phyloP scores from a whole-genome alignment of 2,113 vertebrate genomes.

The Herpailurus yagouaroundi region DNA sequence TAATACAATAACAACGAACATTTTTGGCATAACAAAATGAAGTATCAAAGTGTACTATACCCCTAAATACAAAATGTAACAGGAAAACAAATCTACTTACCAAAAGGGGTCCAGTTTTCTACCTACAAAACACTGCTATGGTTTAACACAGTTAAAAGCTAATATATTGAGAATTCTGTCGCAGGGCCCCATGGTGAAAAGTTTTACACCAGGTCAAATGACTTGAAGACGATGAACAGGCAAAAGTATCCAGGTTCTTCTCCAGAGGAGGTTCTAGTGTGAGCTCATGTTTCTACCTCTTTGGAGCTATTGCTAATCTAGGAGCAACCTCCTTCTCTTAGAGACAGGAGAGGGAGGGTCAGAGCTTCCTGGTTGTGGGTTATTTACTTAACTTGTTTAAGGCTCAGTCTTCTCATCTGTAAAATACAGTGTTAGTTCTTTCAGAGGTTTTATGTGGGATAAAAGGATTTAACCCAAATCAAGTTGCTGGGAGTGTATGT shows the following conservation, averaged over 20 bases:
- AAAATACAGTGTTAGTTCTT: not conserved
- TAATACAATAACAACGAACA: constrained; percentile 79
- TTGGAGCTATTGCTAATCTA: fast-evolving
- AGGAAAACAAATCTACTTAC: not conserved
- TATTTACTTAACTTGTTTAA: not conserved
- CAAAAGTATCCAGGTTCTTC: not conserved
- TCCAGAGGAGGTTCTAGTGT: not conserved
- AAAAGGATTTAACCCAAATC: not conserved
- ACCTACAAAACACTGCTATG: not conserved
- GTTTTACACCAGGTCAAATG: not conserved
- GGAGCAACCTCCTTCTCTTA: not conserved
- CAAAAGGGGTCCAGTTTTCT: not conserved
- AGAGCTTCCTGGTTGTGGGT: not conserved
- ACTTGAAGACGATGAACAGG: not conserved
- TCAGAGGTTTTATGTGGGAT: not conserved
- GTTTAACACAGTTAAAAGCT: not conserved
- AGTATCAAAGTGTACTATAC: constrained; percentile 48
- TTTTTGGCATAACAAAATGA: constrained; percentile 71
- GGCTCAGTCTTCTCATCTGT: not conserved
- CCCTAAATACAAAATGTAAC: not conserved
- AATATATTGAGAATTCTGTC: not conserved
- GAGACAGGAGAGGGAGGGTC: not conserved
- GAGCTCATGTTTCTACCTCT: not conserved
- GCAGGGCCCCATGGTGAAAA: not conserved
- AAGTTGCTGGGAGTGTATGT: not conserved